Evolutionary conservation across 2,113 vertebrate genomes (phyloP), one percentile per base, ranked within the genome.

Genomic region (Oncorhynchus keta): DNA sequence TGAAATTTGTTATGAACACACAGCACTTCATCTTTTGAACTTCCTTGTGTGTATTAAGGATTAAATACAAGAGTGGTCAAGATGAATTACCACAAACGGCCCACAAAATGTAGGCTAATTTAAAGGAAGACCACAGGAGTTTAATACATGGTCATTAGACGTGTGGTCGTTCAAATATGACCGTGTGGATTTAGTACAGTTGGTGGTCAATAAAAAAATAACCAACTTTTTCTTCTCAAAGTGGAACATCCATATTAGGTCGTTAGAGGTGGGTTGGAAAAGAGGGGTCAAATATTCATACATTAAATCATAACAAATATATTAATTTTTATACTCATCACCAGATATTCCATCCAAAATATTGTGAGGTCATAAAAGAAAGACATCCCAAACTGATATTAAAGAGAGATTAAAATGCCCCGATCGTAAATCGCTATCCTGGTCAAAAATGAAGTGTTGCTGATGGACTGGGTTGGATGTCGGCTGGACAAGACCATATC

Each of bases 21-120:
- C 87, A 90, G 88, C 90, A 92, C 91, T 90, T 89, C 86, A 85
- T 84, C 76, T 85, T 81, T 84, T 90, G 12, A 48, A 48, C 22
- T 48, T 14, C 45, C 9, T 14, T 45, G 32, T 74, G 16, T 69
- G 76, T 39, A 55, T 70, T 55, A 55, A 55, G 4, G 16, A 14
- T 55, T 14, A 55, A 55, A 55, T 16, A 81, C 48, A 32, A 26
- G 28, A 76, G 84, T 49, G 78, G 81, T 81, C 76, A 28, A 32
- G 65, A 64, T 72, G 83, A 45, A 76, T 82, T 81, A 76, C 74
- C 61, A 73, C 45, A 76, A 76, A 18, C 75, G 22, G 81, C 82
- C 73, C 68, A 70, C 78, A 9, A 74, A 7, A 57, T 57, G 55
- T 62, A 22, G 61, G 77, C 84, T 86, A 87, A 80, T 82, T 82